Conservation (phyloP, 2,888 invertebrate genomes). For the Linhomoeus sp. region DNA sequence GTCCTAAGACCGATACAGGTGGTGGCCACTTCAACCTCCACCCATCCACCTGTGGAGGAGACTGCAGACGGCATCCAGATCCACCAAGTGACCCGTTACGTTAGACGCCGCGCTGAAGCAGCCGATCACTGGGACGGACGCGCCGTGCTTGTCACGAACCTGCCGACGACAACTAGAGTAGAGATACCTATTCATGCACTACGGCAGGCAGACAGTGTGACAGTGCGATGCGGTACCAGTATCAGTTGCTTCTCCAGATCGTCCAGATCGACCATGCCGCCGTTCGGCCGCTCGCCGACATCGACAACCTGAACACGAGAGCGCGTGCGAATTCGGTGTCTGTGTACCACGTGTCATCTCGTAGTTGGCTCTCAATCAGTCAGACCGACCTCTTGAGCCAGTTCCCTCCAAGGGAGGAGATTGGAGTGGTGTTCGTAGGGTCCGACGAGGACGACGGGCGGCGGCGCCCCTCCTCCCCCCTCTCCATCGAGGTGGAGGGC, state of each 20-base stretch:
- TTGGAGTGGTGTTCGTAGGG: conserved; percentile 54
- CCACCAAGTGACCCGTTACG: conserved; percentile 64
- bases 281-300: too few species aligned
- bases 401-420: conserved; percentile 60
- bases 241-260: conserved; percentile 51
- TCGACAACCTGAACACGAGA: too few species aligned
- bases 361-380: too few species aligned
- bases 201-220: conserved; percentile 29
- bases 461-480: not conserved
- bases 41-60: conserved; percentile 46
- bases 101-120: conserved; percentile 69
- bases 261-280: conserved; percentile 55
- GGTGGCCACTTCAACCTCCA: not conserved
- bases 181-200: too few species aligned
- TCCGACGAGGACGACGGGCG: conserved; percentile 51
- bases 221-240: conserved; percentile 26
- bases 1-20: not conserved
- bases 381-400: conserved; percentile 52
- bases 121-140: conserved; percentile 42
- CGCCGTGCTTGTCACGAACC: conserved; percentile 23
- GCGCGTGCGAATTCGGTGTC: too few species aligned
- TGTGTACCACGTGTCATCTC: too few species aligned
- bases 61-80: conserved; percentile 58
- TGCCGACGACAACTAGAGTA: too few species aligned
- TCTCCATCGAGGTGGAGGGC: conserved; percentile 41